Conservation (phyloP, 2,888 invertebrate genomes). For the Drosophila fulvimacula region DNA sequence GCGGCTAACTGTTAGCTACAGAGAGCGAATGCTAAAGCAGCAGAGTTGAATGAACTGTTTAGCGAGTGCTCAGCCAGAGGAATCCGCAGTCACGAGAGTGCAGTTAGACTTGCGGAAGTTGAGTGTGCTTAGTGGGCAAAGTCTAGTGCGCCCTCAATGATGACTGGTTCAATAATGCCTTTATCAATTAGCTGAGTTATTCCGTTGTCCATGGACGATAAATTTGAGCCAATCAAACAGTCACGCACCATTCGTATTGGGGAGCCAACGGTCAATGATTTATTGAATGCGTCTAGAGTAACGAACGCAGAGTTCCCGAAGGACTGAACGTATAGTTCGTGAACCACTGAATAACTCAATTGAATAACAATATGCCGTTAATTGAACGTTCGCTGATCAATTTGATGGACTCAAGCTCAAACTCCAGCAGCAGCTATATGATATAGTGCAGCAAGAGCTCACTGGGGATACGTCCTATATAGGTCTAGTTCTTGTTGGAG, state of each 20-base stretch:
- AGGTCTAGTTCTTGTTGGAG: too few species aligned
- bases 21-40: background rate
- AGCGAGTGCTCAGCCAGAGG: background rate
- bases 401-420: background rate
- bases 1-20: background rate
- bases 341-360: conserved; percentile 9
- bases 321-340: background rate
- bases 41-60: conserved; percentile 3
- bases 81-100: background rate
- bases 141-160: background rate
- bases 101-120: background rate
- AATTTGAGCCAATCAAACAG: background rate
- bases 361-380: background rate
- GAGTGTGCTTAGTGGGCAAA: background rate
- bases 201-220: background rate
- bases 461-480: background rate
- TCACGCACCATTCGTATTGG: background rate
- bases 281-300: background rate
- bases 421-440: too few species aligned
- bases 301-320: background rate
- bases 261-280: background rate
- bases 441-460: too few species aligned
- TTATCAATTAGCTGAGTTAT: background rate
- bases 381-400: background rate
- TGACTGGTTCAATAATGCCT: background rate